phyloP scores from a whole-genome alignment of 2,888 invertebrate species.

The Spicauda simplicius region DNA sequence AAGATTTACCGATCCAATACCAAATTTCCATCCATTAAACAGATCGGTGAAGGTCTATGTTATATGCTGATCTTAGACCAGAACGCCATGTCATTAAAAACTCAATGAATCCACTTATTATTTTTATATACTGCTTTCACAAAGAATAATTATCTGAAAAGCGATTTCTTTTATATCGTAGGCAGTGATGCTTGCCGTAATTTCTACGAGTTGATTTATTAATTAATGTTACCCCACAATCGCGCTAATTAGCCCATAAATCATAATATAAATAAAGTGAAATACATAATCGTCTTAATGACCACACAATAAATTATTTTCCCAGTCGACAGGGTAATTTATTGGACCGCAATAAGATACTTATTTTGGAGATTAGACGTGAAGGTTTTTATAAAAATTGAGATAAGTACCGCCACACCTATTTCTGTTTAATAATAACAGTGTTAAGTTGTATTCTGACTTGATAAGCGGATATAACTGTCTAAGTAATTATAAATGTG shows the following conservation, averaged over 20 bases:
- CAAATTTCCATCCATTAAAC: too few relatives aligned
- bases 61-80: too few relatives aligned
- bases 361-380: conserved; percentile 7
- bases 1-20: too few relatives aligned
- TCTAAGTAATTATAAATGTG: too few relatives aligned
- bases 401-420: neutral
- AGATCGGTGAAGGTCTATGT: too few relatives aligned
- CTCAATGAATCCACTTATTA: too few relatives aligned
- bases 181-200: neutral
- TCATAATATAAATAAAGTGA: conserved; percentile 30
- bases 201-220: neutral
- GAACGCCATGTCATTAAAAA: too few relatives aligned
- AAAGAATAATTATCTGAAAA: neutral
- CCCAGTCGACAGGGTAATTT: conserved; percentile 19
- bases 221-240: conserved; percentile 8
- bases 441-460: too few relatives aligned
- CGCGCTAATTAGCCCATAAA: conserved; percentile 16
- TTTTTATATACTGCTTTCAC: too few relatives aligned
- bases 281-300: conserved; percentile 24
- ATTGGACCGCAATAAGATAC: conserved; percentile 25
- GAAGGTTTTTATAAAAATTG: neutral
- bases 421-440: too few relatives aligned
- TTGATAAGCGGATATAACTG: too few relatives aligned
- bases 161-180: neutral
- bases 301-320: conserved; percentile 20